These are phyloP conservation scores for Drosophila quinaria DNA, from an alignment of 2,888 invertebrate species.

Conservation along the genomic window DNA sequence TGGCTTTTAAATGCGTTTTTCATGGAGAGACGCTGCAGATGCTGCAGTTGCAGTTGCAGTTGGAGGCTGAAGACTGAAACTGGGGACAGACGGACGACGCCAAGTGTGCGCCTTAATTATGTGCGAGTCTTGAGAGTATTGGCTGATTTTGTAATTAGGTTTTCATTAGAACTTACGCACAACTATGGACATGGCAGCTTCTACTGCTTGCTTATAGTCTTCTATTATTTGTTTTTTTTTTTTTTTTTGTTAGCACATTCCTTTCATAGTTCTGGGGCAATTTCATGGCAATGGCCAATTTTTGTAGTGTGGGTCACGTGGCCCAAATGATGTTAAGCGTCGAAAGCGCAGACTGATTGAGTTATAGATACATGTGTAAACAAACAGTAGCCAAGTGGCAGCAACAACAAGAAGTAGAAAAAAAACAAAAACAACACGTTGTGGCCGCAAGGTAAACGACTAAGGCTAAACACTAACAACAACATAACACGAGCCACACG, in stretches of 20 bases:
- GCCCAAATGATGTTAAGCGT: constrained; percentile 50
- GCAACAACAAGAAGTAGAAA: constrained; percentile 28
- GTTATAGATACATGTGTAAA: constrained; percentile 80
- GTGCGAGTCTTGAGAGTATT: constrained; percentile 83
- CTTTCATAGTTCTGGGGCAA: constrained; percentile 23
- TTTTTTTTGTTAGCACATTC: constrained; percentile 28
- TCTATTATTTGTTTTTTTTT: constrained; percentile 4
- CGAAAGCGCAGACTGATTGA: constrained; percentile 64
- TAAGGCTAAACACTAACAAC: constrained; percentile 66
- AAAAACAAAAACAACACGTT: constrained; percentile 40
- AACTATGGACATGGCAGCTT: constrained; percentile 68
- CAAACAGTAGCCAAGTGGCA: constrained; percentile 80
- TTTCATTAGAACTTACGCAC: constrained; percentile 79
- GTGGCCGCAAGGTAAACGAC: constrained; percentile 59
- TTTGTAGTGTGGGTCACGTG: constrained; percentile 69
- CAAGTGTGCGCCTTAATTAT: constrained; percentile 83
- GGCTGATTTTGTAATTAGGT: constrained; percentile 83
- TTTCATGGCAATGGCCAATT: constrained; percentile 43
- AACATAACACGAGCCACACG: constrained; percentile 72
- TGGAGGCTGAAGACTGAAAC: constrained; percentile 5
- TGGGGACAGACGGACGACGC: constrained; percentile 52
- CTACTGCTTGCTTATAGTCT: background rate
- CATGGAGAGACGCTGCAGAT: constrained; percentile 40
- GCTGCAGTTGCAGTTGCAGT: constrained; percentile 8
- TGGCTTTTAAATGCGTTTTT: constrained; percentile 84